Evolutionary conservation across 1,140 invertebrate species (phyloP).

Genomic region (Monochamus saltuarius): DNA sequence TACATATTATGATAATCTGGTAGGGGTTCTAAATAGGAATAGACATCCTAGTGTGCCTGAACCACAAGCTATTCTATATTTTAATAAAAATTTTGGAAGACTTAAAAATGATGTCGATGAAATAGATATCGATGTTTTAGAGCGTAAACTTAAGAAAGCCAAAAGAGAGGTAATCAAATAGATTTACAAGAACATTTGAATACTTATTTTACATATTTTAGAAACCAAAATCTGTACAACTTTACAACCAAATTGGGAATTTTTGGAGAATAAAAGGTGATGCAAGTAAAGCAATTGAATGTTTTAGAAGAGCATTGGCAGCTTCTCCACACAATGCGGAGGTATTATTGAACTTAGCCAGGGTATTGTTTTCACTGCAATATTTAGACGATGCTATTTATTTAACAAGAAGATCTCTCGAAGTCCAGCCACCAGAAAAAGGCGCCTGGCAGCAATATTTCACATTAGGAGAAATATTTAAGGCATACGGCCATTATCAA

Average conservation of each 20-base stretch:
- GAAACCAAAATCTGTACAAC: constrained; percentile 82
- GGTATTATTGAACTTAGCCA: constrained; percentile 78
- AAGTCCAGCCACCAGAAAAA: constrained; percentile 73
- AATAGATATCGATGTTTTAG: constrained; percentile 76
- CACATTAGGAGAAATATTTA: constrained; percentile 81
- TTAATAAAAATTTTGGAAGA: constrained; percentile 60
- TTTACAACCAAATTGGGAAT: constrained; percentile 88
- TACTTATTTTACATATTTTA: constrained; percentile 46
- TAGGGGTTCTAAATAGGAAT: constrained; percentile 74
- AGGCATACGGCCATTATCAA: constrained; percentile 79
- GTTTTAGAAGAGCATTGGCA: constrained; percentile 79
- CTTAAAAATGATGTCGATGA: constrained; percentile 64
- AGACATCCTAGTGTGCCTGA: constrained; percentile 61
- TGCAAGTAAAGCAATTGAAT: constrained; percentile 81
- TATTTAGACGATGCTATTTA: constrained; percentile 88
- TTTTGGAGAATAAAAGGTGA: constrained; percentile 85
- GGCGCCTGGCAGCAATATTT: constrained; percentile 90
- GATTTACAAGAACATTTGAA: background rate
- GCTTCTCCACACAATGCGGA: constrained; percentile 85
- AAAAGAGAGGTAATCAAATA: constrained; percentile 67
- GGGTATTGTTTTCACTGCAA: constrained; percentile 80
- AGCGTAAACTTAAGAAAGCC: constrained; percentile 74
- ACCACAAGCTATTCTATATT: constrained; percentile 72
- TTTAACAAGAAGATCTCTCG: constrained; percentile 67
- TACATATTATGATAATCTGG: constrained; percentile 84